These are phyloP conservation scores for Balaeniceps rex DNA, from an alignment of 2,113 vertebrate genomes.

Conservation along the genomic window DNA sequence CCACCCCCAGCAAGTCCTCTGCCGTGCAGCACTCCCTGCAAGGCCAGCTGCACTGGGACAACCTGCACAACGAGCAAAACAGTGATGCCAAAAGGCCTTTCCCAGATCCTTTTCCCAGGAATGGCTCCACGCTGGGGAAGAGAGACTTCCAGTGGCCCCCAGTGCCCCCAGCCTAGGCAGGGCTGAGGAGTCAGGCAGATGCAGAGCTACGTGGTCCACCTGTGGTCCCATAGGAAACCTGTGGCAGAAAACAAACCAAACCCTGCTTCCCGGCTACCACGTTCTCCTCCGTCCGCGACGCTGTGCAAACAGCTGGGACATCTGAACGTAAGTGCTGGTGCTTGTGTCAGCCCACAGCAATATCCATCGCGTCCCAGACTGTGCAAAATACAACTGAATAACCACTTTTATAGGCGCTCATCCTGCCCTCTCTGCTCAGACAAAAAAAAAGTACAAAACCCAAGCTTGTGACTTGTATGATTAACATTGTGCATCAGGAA, in stretches of 20 bases:
- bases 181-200: neutral
- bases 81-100: neutral
- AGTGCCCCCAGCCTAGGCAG: neutral
- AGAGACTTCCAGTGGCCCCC: neutral
- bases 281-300: accelerated
- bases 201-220: neutral
- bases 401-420: neutral
- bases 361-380: neutral
- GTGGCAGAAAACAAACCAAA: neutral
- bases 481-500: neutral
- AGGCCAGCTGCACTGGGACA: neutral
- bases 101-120: neutral
- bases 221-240: neutral
- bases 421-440: neutral
- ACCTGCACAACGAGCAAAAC: neutral
- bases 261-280: neutral
- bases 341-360: neutral
- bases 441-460: neutral
- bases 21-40: neutral
- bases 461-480: accelerated
- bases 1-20: neutral
- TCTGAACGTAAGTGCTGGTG: neutral
- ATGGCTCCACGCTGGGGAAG: neutral
- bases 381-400: neutral
- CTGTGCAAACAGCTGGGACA: neutral